Conservation (phyloP, 2,113 vertebrate genomes). For the Neogobius melanostomus region DNA sequence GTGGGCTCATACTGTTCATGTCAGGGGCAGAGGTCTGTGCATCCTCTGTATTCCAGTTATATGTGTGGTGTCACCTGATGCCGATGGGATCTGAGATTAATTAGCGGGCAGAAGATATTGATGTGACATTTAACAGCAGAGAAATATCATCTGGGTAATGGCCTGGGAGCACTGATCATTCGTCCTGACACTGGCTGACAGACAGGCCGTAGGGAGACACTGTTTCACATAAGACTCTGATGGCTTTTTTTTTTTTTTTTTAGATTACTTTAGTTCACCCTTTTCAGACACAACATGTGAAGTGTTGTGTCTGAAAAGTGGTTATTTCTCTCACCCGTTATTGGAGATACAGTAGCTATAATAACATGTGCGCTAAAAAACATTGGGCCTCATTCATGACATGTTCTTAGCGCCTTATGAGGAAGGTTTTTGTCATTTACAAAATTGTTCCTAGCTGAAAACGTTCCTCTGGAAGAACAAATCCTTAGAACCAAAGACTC, state of each 20-base stretch:
- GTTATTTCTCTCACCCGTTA: background rate
- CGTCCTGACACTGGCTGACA: constrained; percentile 47
- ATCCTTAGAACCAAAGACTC: no score
- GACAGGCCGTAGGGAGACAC: constrained; percentile 27
- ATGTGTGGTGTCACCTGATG: constrained; percentile 51
- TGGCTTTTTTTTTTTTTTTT: background rate
- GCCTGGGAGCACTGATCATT: constrained; percentile 51
- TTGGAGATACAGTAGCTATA: background rate
- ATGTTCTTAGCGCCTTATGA: no score
- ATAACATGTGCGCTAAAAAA: no score
- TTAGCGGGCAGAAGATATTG: constrained; percentile 66
- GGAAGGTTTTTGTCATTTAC: no score
- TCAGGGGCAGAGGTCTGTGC: constrained; percentile 36
- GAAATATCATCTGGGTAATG: constrained; percentile 61
- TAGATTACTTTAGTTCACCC: background rate
- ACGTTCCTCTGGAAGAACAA: no score
- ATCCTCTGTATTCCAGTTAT: constrained; percentile 55
- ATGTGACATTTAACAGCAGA: constrained; percentile 71
- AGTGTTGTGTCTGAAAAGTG: background rate
- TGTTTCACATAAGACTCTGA: constrained; percentile 26
- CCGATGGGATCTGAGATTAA: constrained; percentile 56
- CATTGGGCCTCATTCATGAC: no score
- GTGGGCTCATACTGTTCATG: constrained; percentile 29
- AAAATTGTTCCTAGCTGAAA: no score
- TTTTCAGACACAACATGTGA: background rate